A percentile compares a stretch with the other conserved stretches of the same genome.
phyloP scores from a whole-genome alignment of 2,797 vertebrate genomes.

The Podarcis lilfordi region DNA sequence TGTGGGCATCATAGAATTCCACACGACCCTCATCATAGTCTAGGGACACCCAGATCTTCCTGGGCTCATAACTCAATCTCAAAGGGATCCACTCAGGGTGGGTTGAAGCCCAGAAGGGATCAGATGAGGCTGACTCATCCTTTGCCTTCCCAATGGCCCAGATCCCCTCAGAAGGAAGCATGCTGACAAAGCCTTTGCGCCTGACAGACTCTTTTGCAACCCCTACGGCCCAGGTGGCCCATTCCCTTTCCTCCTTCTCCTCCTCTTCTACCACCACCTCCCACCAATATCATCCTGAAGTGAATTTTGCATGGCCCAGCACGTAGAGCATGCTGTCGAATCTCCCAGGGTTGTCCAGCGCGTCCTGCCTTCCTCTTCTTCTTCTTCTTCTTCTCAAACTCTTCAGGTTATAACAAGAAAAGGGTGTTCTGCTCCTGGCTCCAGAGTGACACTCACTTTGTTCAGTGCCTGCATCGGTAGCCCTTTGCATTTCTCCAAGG shows the following conservation, averaged over 20 bases:
- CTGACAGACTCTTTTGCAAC: slow-evolving; percentile 61
- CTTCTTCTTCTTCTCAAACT: background rate
- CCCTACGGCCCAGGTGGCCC: slow-evolving; percentile 64
- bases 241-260: slow-evolving; percentile 34
- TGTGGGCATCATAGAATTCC: background rate
- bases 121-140: background rate
- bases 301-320: slow-evolving; percentile 73
- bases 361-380: background rate
- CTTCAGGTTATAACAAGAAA: background rate
- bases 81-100: slow-evolving; percentile 42
- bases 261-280: slow-evolving; percentile 70
- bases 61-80: slow-evolving; percentile 6
- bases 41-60: slow-evolving; percentile 65
- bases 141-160: slow-evolving; percentile 72
- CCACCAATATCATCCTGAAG: slow-evolving; percentile 75
- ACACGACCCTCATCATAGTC: slow-evolving; percentile 53
- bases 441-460: background rate
- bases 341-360: slow-evolving; percentile 56
- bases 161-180: slow-evolving; percentile 68
- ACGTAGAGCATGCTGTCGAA: slow-evolving; percentile 72
- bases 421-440: background rate
- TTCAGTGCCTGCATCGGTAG: too few relatives aligned
- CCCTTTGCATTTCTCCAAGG: background rate
- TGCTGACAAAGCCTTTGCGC: slow-evolving; percentile 67
- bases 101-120: slow-evolving; percentile 62